Conservation (phyloP, 2,888 invertebrate species). For the Phortica magna region DNA sequence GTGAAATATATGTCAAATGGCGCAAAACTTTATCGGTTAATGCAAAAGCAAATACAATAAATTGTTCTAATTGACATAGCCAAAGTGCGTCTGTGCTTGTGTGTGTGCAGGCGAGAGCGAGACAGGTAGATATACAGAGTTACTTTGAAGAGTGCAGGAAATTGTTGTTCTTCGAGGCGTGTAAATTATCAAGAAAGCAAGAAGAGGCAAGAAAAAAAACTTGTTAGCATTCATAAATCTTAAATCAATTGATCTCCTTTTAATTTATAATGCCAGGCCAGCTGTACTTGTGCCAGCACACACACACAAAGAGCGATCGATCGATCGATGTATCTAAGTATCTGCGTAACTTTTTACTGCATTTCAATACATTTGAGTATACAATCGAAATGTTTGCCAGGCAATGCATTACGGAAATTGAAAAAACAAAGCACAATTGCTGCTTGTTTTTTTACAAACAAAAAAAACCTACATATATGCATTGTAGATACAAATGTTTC, state of each 20-base stretch:
- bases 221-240: slow-evolving; percentile 13
- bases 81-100: not conserved
- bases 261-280: slow-evolving; percentile 17
- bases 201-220: not conserved
- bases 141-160: not conserved
- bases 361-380: not conserved
- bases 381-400: not conserved
- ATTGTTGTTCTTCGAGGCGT: not conserved
- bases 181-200: not conserved
- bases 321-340: not conserved
- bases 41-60: slow-evolving; percentile 4
- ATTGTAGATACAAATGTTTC: slow-evolving; percentile 23
- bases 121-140: not conserved
- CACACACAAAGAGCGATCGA: not conserved
- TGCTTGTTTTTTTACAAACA: slow-evolving; percentile 2
- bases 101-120: not conserved
- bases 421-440: not conserved
- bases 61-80: slow-evolving; percentile 2
- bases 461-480: not conserved
- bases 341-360: not conserved
- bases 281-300: not conserved
- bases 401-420: not conserved
- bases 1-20: not conserved
- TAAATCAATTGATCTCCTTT: slow-evolving; percentile 13
- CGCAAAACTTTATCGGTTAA: not conserved